These are phyloP conservation scores for Palythoa caribaeorum DNA, from an alignment of 92 coral and sea anemone species.

Conservation along the genomic window DNA sequence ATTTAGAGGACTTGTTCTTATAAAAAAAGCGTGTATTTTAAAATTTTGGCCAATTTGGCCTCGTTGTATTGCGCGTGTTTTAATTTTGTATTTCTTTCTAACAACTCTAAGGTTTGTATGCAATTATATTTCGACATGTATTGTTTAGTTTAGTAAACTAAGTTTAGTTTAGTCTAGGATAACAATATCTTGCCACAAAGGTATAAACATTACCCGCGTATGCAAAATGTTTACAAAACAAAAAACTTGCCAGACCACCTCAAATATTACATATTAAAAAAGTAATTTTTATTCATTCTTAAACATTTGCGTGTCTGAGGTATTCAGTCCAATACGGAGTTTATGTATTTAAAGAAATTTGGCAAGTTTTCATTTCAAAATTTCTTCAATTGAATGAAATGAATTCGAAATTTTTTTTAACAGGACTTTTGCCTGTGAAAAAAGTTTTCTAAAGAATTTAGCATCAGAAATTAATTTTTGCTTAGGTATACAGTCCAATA, in stretches of 20 bases:
- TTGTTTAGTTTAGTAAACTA: too few species aligned
- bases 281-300: not conserved
- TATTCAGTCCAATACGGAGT: not conserved
- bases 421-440: too few species aligned
- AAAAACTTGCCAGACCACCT: not conserved
- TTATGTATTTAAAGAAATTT: not conserved
- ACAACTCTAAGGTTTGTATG: not conserved
- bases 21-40: too few species aligned
- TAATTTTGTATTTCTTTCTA: not conserved
- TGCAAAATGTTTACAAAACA: conserved; percentile 19
- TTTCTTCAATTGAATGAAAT: too few species aligned
- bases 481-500: not conserved
- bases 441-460: too few species aligned
- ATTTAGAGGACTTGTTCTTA: too few species aligned
- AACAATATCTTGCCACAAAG: conserved; percentile 16
- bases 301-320: not conserved
- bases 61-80: too few species aligned
- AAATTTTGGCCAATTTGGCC: too few species aligned
- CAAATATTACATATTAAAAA: not conserved
- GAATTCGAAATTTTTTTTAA: too few species aligned
- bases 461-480: not conserved
- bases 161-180: not conserved
- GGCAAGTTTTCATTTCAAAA: not conserved
- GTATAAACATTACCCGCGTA: not conserved
- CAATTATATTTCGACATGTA: not conserved